Base-by-base conservation (phyloP, 2,888 invertebrate species). In the Agriopis leucophaearia region DNA sequence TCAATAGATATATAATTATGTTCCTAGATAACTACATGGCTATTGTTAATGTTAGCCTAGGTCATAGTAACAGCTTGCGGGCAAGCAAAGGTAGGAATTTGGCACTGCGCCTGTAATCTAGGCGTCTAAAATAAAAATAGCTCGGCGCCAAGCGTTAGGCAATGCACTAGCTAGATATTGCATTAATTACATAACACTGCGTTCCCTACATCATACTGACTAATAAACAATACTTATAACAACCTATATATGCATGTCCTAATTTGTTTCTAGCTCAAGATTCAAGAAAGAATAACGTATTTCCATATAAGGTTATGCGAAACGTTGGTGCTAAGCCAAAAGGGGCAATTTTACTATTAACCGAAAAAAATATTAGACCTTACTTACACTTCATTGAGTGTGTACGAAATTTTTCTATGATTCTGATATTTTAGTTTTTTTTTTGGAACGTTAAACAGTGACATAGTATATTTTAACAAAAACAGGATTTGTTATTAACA, bases 61-160 rank as follows among this genome's bases (percentile, higher is more conserved):
- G 76, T 77, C 77, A 76, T 73, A 66, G 71, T 72, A 70, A 63
- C 66, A 56, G 44, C 54, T 76, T 79, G 74, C 75, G 78, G 72
- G 76, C 59, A 61, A 35, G 64, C 64, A 69, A 76, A 78, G 74
- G 74, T 76, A 73, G 71, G 73, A 71, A 75, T 75, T 78, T 80
- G 79, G 77, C 79, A 76, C 70, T 74, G 77, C 66, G 75, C 73
- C 74, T 57, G 48, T 59, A 45, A 64, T 63, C 48, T 69, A 66
- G 51, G 13, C 38, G 36, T 55, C 48, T 61, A 55, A 27, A 50
- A 35, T 42, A 61, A 51, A 64, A 73, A 73, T 69, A 80, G 69
- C 65, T 60, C 45, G 74, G 78, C 78, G 81, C 80, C 78, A 74
- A 66, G 47, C 55, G 69, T 78, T 74, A 74, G 70, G 73, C 74